These are phyloP conservation scores for Acronicta aceris DNA, from an alignment of 2,888 invertebrate genomes.

Conservation along the genomic window DNA sequence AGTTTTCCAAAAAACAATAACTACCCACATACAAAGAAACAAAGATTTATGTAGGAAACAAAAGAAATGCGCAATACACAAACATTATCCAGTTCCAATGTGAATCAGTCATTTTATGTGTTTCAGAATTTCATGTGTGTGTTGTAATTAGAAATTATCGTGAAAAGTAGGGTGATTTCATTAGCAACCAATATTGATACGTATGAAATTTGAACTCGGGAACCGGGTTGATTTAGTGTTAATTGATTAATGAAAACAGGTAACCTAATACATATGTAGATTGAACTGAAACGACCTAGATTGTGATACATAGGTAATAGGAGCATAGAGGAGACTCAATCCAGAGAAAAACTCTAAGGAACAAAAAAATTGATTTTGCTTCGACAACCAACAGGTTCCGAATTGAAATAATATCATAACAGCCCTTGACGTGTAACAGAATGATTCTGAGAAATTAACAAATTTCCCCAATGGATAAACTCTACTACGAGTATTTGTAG, in stretches of 20 bases:
- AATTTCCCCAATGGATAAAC: no score
- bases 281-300: constrained; percentile 9
- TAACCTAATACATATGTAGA: constrained; percentile 15
- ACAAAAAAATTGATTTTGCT: neutral
- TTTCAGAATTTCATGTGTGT: constrained; percentile 1
- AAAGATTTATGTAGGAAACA: constrained; percentile 23
- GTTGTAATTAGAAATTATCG: constrained; percentile 3
- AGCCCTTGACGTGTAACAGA: no score
- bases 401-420: no score
- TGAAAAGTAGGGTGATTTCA: constrained; percentile 5
- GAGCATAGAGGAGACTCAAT: neutral
- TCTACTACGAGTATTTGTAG: no score
- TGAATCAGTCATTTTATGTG: constrained; percentile 5
- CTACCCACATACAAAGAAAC: constrained; percentile 1
- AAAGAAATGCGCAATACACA: constrained; percentile 12
- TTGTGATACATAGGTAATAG: constrained; percentile 1
- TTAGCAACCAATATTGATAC: constrained; percentile 13
- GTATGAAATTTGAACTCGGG: constrained; percentile 9
- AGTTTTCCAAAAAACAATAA: constrained; percentile 24
- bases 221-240: constrained; percentile 18
- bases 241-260: constrained; percentile 33
- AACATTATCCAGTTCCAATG: constrained; percentile 6
- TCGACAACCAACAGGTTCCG: no score
- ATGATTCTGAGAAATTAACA: no score
- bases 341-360: neutral